Evolutionary conservation across 1,140 invertebrate species (phyloP).

Genomic region (Portunus trituberculatus): DNA sequence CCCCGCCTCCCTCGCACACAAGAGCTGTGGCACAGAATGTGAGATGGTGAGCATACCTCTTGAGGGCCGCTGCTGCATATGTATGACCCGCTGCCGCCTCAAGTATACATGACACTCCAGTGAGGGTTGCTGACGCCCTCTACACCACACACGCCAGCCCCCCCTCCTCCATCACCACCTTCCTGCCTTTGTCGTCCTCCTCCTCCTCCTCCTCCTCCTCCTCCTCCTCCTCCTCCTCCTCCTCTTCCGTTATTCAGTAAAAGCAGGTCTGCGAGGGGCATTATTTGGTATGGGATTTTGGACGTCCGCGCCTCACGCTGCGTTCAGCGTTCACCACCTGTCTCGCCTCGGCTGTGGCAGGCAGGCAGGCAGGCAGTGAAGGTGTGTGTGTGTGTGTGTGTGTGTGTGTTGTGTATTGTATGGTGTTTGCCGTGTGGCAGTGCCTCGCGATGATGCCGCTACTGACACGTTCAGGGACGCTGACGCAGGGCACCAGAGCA

Average conservation of each 20-base stretch:
- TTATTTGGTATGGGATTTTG: neutral
- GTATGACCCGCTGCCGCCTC: neutral
- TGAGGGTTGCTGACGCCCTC: neutral
- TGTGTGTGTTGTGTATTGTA: no score
- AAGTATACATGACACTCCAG: neutral
- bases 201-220: neutral
- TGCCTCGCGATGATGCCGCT: no score
- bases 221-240: neutral
- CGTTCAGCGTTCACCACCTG: neutral
- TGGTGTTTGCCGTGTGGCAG: no score
- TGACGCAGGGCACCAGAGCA: no score
- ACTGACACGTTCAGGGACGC: no score
- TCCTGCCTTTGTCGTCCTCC: neutral
- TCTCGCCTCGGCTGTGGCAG: no score
- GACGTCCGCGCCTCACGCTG: neutral
- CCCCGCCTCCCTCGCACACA: neutral
- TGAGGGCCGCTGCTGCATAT: conserved; percentile 22
- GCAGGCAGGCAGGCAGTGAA: no score
- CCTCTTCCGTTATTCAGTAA: neutral
- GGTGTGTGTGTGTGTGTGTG: no score
- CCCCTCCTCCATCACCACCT: neutral
- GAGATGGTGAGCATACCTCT: conserved; percentile 39
- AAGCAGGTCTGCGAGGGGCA: no score
- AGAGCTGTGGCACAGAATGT: conserved; percentile 36
- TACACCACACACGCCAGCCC: neutral